Conservation (phyloP, 2,113 vertebrate genomes). For the Oreotrochilus melanogaster region DNA sequence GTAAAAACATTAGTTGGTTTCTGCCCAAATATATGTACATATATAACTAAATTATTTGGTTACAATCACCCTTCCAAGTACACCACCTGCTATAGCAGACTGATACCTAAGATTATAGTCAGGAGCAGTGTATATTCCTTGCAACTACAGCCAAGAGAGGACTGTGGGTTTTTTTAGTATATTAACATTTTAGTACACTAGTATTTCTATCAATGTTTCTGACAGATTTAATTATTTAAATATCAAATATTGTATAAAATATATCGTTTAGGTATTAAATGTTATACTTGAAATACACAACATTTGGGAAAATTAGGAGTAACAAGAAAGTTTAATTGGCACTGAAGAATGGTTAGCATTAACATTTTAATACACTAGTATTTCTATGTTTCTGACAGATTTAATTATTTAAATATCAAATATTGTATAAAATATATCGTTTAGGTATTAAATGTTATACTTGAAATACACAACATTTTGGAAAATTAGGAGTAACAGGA, state of each 20-base stretch:
- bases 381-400: neutral
- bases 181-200: neutral
- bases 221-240: neutral
- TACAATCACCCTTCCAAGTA: neutral
- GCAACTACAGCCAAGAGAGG: neutral
- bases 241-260: neutral
- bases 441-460: neutral
- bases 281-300: neutral
- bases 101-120: neutral
- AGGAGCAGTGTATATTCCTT: neutral
- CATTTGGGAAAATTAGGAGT: neutral
- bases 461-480: neutral
- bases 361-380: neutral
- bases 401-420: neutral
- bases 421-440: neutral
- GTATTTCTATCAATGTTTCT: neutral
- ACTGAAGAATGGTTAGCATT: neutral
- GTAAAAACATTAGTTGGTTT: neutral
- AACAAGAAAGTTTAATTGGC: neutral
- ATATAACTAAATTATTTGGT: neutral
- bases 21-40: fast-evolving
- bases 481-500: neutral
- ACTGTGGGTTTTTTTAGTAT: fast-evolving
- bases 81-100: neutral
- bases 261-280: neutral